A percentile compares a stretch with the other conserved stretches of the same genome.
Evolutionary conservation across 2,888 invertebrate genomes (phyloP).

Genomic region (Pimpla rufipes): DNA sequence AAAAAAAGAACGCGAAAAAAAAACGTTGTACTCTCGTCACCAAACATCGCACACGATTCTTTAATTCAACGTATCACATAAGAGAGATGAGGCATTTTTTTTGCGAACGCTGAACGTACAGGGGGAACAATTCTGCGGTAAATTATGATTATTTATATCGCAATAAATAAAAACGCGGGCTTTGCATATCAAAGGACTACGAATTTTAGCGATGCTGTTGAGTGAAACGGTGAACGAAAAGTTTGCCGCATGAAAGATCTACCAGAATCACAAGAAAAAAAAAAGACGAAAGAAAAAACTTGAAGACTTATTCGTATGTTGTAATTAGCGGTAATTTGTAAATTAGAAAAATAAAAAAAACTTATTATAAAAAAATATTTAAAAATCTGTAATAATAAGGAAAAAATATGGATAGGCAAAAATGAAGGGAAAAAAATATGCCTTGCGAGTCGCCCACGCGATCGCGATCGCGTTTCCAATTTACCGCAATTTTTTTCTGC

Average conservation of each 20-base stretch:
- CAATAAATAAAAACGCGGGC: not conserved
- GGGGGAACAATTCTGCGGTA: conserved; percentile 29
- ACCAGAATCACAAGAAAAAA: not conserved
- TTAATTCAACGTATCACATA: conserved; percentile 16
- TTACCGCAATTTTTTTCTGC: conserved; percentile 33
- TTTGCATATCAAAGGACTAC: not conserved
- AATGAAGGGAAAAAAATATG: not conserved
- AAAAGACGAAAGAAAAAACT: conserved; percentile 40
- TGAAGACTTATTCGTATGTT: not conserved
- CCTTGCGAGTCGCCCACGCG: not conserved
- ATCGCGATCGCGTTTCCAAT: not conserved
- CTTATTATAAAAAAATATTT: too few relatives aligned
- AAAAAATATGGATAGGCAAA: not conserved
- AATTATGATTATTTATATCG: not conserved
- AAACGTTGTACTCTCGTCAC: conserved; percentile 53
- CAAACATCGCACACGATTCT: conserved; percentile 42
- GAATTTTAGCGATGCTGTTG: not conserved
- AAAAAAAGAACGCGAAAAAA: not conserved
- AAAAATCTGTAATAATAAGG: not conserved
- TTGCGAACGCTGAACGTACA: not conserved
- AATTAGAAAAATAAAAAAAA: conserved; percentile 17
- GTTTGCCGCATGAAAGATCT: not conserved
- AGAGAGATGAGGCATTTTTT: conserved; percentile 18
- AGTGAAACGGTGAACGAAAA: not conserved
- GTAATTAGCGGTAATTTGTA: conserved; percentile 1